Conservation (phyloP, 1,140 invertebrate species). For the Platorchestia sp. region DNA sequence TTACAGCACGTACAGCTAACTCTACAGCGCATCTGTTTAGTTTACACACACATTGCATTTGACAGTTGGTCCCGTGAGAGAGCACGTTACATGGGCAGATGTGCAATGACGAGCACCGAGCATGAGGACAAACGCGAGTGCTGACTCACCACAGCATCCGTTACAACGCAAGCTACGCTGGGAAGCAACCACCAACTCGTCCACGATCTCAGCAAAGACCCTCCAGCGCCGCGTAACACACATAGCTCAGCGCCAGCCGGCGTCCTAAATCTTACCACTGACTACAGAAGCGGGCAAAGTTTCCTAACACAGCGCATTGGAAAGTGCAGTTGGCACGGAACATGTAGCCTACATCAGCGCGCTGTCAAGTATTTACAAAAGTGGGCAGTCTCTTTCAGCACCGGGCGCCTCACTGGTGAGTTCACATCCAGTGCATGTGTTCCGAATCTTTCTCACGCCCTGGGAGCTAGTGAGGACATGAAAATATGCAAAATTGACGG, state of each 20-base stretch:
- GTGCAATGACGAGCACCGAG: background rate
- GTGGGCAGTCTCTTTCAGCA: background rate
- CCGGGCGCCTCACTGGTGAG: background rate
- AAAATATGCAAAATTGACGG: background rate
- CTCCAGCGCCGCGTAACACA: background rate
- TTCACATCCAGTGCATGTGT: background rate
- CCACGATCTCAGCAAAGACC: background rate
- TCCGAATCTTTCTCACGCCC: background rate
- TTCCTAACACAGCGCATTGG: background rate
- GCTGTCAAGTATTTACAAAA: background rate
- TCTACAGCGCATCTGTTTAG: background rate
- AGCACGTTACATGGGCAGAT: background rate
- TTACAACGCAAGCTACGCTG: background rate
- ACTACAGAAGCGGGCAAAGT: constrained; percentile 22
- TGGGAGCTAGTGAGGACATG: background rate
- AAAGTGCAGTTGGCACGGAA: background rate
- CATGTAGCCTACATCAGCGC: background rate
- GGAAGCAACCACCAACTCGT: background rate
- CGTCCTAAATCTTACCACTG: constrained; percentile 30
- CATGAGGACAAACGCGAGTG: background rate
- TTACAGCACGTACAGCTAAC: background rate
- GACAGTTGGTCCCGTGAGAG: no score
- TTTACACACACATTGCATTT: background rate
- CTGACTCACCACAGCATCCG: background rate
- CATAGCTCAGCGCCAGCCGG: background rate